Base-by-base conservation (phyloP, 2,888 invertebrate genomes). In the Troides helena region DNA sequence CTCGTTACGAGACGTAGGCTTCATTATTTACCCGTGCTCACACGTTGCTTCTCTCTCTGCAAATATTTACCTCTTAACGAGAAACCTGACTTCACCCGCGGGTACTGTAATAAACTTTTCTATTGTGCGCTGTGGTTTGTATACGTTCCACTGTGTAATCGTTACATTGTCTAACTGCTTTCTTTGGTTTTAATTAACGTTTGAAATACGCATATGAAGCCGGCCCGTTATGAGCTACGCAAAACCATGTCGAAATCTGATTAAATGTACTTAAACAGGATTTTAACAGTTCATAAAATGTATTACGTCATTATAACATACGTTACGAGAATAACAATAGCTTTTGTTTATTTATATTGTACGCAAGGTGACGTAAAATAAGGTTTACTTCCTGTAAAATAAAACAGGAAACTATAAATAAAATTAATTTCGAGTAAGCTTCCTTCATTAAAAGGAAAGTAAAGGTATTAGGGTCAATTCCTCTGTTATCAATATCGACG, bases 1-100 rank as follows among this genome's bases (percentile, higher is more conserved):
- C 87, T 88, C 81, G 87, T 88, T 86, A 86, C 85, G 78, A 81
- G 76, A 78, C 82, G 84, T 87, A 89, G 87, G 84, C 86, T 87
- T 86, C 87, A 89, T 90, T 91, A 90, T 90, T 90, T 90, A 82
- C 87, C 83, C 80, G 82, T 82, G 79, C 87, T 85, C 83, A 85
- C 88, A 87, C 86, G 84, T 86, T 81, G 84, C 83, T 80, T 80
- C 85, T 80, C 84, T 79, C 80, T 79, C 77, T 75, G 78, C 86
- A 89, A 90, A 90, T 90, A 88, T 90, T 90, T 90, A 86, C 86
- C 83, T 85, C 85, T 85, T 86, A 87, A 89, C 87, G 85, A 89
- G 88, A 84, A 88, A 86, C 85, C 88, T 89, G 89, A 87, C 89
- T 90, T 88, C 77, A 82, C 85, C 84, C 86, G 81, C 78, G 85